These are phyloP conservation scores for Romanogobio albipinnatus DNA, from an alignment of 2,113 vertebrate species.

Conservation along the genomic window DNA sequence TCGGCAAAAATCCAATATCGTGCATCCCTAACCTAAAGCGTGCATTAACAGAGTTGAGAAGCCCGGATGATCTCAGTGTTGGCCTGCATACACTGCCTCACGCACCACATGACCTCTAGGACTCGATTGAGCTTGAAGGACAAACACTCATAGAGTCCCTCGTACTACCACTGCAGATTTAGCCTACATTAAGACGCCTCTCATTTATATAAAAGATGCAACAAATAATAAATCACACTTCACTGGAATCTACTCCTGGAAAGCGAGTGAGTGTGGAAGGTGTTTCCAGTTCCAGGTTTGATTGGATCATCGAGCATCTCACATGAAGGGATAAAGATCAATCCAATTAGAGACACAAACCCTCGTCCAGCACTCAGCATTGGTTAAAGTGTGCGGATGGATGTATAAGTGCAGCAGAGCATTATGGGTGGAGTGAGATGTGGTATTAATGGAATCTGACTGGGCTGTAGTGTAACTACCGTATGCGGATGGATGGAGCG, in stretches of 20 bases:
- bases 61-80: background rate
- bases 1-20: too few species aligned
- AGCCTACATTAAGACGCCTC: background rate
- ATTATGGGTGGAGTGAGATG: background rate
- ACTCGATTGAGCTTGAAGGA: conserved; percentile 33
- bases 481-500: too few species aligned
- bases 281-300: background rate
- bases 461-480: background rate
- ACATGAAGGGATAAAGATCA: background rate
- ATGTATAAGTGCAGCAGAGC: background rate
- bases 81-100: conserved; percentile 15
- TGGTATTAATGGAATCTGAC: conserved; percentile 1
- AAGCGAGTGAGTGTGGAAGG: background rate
- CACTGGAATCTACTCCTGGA: background rate
- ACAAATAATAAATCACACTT: background rate
- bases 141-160: conserved; percentile 6
- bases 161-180: background rate
- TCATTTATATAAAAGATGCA: too few species aligned
- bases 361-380: background rate
- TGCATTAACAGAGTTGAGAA: background rate
- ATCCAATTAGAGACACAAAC: background rate
- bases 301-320: background rate
- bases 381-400: background rate
- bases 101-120: conserved; percentile 20
- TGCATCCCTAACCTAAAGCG: too few species aligned